Conservation (phyloP, 2,113 vertebrate genomes). For the Eurystomus gularis region DNA sequence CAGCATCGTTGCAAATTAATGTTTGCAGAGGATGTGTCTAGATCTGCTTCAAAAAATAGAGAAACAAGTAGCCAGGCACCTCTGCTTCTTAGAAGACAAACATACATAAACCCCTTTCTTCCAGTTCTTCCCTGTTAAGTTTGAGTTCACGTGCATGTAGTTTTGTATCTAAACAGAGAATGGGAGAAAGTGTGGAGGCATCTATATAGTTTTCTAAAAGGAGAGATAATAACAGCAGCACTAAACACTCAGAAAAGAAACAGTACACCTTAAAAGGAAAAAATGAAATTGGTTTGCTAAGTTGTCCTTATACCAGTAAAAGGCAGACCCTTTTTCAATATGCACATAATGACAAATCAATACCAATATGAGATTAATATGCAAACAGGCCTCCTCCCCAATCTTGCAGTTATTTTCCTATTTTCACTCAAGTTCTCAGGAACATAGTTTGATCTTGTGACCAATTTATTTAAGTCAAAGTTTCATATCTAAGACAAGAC, state of each 20-base stretch:
- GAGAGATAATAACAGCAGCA: not conserved
- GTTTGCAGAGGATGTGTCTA: not conserved
- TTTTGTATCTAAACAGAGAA: not conserved
- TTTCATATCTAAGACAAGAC: not conserved
- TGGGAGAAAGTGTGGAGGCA: not conserved
- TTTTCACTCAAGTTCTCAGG: not conserved
- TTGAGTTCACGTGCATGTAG: not conserved
- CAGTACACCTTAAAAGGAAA: not conserved
- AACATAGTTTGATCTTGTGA: not conserved
- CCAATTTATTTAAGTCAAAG: not conserved
- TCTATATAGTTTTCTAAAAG: not conserved
- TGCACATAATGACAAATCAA: not conserved
- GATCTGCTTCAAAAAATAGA: not conserved
- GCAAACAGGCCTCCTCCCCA: not conserved
- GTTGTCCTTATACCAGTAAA: not conserved
- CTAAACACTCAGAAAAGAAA: not conserved
- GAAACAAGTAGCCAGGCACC: not conserved
- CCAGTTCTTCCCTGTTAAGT: not conserved
- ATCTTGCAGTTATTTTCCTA: not conserved
- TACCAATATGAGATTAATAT: not conserved
- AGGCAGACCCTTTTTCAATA: not conserved
- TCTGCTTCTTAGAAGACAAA: not conserved
- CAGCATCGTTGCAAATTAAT: not conserved
- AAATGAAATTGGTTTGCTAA: not conserved
- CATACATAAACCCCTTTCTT: not conserved